A percentile compares a stretch with the other conserved stretches of the same genome.
Evolutionary conservation across 2,113 vertebrate species (phyloP).

Genomic region (Ia io): DNA sequence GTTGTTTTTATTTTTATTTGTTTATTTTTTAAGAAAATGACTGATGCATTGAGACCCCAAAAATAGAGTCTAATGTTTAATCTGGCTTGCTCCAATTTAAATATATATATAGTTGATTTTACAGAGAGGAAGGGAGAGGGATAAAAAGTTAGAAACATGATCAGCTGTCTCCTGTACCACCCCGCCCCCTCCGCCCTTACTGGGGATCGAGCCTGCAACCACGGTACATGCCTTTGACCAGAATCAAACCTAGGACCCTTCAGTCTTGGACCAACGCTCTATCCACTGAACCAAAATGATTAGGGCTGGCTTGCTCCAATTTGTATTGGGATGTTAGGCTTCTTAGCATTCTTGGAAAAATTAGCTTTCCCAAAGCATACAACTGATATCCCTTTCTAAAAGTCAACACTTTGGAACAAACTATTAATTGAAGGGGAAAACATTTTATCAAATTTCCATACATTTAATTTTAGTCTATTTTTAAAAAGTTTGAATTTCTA

Average conservation of each 20-base stretch:
- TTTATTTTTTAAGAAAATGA: not conserved
- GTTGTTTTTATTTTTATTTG: not conserved
- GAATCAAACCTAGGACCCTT: too few relatives aligned
- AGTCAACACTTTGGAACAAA: not conserved
- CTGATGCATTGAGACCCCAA: not conserved
- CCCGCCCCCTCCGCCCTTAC: too few relatives aligned
- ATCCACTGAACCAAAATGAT: too few relatives aligned
- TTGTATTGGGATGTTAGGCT: not conserved
- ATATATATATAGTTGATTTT: too few relatives aligned
- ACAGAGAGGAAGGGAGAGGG: too few relatives aligned
- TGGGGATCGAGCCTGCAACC: too few relatives aligned
- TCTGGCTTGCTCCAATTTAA: not conserved
- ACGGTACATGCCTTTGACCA: too few relatives aligned
- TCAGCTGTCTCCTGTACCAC: too few relatives aligned
- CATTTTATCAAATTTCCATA: not conserved
- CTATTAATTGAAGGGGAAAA: not conserved
- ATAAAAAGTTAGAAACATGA: too few relatives aligned
- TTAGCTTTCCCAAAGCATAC: not conserved
- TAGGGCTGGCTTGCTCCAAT: too few relatives aligned
- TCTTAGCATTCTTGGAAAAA: conserved; percentile 3
- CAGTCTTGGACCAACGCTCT: too few relatives aligned
- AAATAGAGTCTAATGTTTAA: not conserved
- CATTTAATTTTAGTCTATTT: not conserved
- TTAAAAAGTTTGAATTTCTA: not conserved
- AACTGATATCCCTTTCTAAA: not conserved